phyloP scores from a whole-genome alignment of 1,140 invertebrate genomes.

The Drosophila aff. region DNA sequence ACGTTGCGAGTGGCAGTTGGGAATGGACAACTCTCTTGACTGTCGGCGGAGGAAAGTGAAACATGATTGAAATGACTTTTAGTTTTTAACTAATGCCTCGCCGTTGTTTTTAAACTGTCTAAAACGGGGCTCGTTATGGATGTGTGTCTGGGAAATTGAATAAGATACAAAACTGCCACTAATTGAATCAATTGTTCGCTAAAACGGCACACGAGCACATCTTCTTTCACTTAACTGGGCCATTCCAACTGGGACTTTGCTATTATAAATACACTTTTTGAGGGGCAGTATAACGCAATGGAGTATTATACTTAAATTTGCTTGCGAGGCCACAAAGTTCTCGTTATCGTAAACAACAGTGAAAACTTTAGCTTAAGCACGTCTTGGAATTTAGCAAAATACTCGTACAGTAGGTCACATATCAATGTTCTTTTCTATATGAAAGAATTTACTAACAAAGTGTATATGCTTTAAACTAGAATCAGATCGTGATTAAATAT shows the following conservation, averaged over 20 bases:
- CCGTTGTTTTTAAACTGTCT: constrained; percentile 25
- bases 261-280: neutral
- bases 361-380: constrained; percentile 6
- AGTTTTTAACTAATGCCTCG: constrained; percentile 22
- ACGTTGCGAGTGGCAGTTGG: constrained; percentile 7
- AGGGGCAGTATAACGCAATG: neutral
- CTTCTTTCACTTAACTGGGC: neutral
- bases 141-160: constrained; percentile 8
- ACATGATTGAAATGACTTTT: constrained; percentile 32
- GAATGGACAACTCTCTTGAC: constrained; percentile 6
- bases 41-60: constrained; percentile 48
- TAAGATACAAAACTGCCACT: neutral
- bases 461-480: too few species aligned
- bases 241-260: neutral
- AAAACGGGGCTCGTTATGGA: constrained; percentile 17
- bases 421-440: neutral
- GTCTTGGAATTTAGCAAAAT: constrained; percentile 17
- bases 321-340: neutral
- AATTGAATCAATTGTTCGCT: constrained; percentile 21
- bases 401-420: neutral
- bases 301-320: neutral
- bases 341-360: constrained; percentile 1
- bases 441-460: too few species aligned
- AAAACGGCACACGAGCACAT: constrained; percentile 1
- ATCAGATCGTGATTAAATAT: neutral